A percentile compares a stretch with the other conserved stretches of the same genome.
Evolutionary conservation across 2,113 vertebrate species (phyloP).

Genomic region (Chamaea fasciata): DNA sequence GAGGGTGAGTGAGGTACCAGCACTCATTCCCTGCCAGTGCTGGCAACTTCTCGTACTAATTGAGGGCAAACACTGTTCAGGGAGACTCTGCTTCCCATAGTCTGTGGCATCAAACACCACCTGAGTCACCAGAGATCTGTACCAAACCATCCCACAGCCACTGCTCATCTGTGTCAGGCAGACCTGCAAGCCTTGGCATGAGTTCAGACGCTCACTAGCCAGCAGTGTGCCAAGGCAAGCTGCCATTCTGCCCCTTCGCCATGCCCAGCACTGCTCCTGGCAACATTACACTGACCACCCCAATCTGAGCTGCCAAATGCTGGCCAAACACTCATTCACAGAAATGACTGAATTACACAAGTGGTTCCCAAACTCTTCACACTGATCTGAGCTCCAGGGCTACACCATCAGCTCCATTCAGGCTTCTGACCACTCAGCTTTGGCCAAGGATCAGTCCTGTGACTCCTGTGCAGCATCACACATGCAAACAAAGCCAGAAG

Average conservation of each 20-base stretch:
- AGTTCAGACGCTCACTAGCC: neutral
- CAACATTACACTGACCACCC: neutral
- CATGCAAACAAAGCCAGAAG: neutral
- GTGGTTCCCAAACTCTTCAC: neutral
- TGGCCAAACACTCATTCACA: neutral
- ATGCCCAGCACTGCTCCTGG: neutral
- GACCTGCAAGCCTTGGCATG: neutral
- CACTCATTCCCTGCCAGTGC: neutral
- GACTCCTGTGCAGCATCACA: neutral
- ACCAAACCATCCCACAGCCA: neutral
- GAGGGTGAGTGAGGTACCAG: neutral
- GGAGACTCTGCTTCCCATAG: neutral
- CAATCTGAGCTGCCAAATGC: neutral
- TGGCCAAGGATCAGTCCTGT: neutral
- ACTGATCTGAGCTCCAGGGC: neutral
- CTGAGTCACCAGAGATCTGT: neutral
- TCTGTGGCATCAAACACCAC: neutral
- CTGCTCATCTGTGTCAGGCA: neutral
- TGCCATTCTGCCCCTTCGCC: neutral
- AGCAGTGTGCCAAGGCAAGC: neutral
- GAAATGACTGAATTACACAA: neutral
- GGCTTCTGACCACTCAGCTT: neutral
- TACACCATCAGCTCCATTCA: neutral
- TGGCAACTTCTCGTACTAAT: neutral
- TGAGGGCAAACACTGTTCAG: neutral